Conservation (phyloP, 2,888 invertebrate genomes). For the Trichopria drosophilae region DNA sequence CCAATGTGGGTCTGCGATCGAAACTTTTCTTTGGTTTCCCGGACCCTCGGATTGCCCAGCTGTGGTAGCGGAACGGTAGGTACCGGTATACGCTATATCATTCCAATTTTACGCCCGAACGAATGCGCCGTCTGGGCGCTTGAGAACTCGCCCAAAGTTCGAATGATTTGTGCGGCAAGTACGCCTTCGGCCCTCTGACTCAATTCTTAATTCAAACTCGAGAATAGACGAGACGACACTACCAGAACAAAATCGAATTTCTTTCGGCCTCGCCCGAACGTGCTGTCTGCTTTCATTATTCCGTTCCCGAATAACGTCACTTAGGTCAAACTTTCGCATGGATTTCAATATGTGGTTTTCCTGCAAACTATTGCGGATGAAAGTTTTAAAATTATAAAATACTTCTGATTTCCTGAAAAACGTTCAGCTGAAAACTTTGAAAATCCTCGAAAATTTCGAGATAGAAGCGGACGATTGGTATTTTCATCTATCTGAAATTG, state of each 20-base stretch:
- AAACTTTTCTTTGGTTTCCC: constrained; percentile 43
- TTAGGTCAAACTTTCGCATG: too few relatives aligned
- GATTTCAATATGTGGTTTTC: too few relatives aligned
- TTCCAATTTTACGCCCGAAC: constrained; percentile 55
- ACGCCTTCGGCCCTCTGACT: constrained; percentile 28
- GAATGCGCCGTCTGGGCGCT: constrained; percentile 44
- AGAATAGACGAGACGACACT: constrained; percentile 36
- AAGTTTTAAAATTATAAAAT: too few relatives aligned
- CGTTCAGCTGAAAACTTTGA: too few relatives aligned
- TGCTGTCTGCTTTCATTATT: too few relatives aligned
- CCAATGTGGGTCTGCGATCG: constrained; percentile 39
- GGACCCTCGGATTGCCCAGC: constrained; percentile 25
- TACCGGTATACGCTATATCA: constrained; percentile 49
- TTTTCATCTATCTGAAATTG: too few relatives aligned
- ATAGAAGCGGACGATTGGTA: too few relatives aligned
- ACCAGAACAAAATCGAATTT: constrained; percentile 37
- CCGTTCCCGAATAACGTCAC: too few relatives aligned
- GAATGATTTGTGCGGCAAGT: constrained; percentile 51
- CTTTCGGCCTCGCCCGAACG: too few relatives aligned
- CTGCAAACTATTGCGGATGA: too few relatives aligned
- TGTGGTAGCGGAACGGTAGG: constrained; percentile 29
- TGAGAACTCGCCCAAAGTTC: constrained; percentile 48
- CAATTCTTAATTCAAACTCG: constrained; percentile 44
- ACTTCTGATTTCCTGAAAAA: too few relatives aligned
- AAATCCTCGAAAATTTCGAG: too few relatives aligned